Conservation (phyloP, 2,888 invertebrate species). For the Phengaris arion region DNA sequence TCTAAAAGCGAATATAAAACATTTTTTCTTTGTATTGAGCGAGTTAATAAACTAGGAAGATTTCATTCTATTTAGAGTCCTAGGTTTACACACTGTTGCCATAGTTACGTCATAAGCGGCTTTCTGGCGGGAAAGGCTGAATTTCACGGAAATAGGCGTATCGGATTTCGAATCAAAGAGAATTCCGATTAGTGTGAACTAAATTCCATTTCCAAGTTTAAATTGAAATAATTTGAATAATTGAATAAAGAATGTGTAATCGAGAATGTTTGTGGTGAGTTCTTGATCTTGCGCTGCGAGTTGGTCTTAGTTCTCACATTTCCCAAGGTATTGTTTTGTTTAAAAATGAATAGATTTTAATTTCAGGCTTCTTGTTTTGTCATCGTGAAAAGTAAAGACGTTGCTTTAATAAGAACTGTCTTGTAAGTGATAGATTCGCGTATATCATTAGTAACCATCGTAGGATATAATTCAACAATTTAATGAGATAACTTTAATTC, state of each 20-base stretch:
- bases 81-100: background rate
- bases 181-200: constrained; percentile 22
- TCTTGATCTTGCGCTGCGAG: background rate
- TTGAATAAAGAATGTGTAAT: background rate
- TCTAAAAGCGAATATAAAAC: no score
- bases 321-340: background rate
- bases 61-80: no score
- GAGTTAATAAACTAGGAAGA: no score
- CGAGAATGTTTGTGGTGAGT: constrained; percentile 13
- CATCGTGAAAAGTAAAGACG: no score
- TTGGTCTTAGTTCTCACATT: background rate
- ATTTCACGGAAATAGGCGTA: constrained; percentile 6
- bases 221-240: constrained; percentile 21
- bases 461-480: no score
- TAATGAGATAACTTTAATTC: no score
- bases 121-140: constrained; percentile 1
- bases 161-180: constrained; percentile 18
- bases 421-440: no score
- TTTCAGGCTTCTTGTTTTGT: background rate
- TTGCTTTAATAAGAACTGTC: no score
- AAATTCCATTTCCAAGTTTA: constrained; percentile 9
- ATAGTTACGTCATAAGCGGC: background rate
- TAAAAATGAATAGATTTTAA: background rate
- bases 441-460: no score
- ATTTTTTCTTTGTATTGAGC: no score